Conservation (phyloP, 2,113 vertebrate species). For the Microtus montanus region DNA sequence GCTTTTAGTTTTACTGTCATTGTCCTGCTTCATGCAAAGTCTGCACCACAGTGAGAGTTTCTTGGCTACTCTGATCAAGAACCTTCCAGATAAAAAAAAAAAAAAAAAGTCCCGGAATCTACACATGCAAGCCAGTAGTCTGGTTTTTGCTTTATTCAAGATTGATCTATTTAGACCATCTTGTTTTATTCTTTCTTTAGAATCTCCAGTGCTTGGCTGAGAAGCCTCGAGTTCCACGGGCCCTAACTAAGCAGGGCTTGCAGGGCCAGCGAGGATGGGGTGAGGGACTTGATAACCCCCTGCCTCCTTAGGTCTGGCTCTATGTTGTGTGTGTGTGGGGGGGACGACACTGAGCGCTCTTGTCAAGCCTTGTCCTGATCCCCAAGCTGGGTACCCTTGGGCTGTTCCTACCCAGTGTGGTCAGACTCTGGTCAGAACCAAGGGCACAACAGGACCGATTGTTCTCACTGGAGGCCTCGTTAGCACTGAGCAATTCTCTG, state of each 20-base stretch:
- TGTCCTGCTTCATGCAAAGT: constrained; percentile 52
- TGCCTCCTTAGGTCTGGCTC: not conserved
- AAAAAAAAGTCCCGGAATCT: not conserved
- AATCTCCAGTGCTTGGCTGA: not conserved
- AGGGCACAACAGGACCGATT: fast-evolving
- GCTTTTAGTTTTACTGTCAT: constrained; percentile 33
- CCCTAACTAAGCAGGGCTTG: not conserved
- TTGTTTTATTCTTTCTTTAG: not conserved
- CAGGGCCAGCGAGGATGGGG: too few relatives aligned
- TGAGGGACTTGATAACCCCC: not conserved
- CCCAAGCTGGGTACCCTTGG: not conserved
- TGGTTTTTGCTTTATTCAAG: constrained; percentile 37
- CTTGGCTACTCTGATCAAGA: constrained; percentile 56
- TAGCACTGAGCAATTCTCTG: not conserved
- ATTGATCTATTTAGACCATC: not conserved
- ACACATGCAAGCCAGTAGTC: not conserved
- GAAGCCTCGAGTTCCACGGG: not conserved
- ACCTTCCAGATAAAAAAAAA: constrained; percentile 12
- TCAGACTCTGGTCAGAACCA: not conserved
- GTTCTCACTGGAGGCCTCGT: not conserved
- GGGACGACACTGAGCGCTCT: not conserved
- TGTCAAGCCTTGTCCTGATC: not conserved
- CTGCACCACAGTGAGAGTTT: constrained; percentile 53
- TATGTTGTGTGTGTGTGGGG: too few relatives aligned
- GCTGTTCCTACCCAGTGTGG: not conserved